Evolutionary conservation across 1,140 invertebrate species (phyloP), one percentile per base, ranked within the genome.

Genomic region (Bombus sibiricus): DNA sequence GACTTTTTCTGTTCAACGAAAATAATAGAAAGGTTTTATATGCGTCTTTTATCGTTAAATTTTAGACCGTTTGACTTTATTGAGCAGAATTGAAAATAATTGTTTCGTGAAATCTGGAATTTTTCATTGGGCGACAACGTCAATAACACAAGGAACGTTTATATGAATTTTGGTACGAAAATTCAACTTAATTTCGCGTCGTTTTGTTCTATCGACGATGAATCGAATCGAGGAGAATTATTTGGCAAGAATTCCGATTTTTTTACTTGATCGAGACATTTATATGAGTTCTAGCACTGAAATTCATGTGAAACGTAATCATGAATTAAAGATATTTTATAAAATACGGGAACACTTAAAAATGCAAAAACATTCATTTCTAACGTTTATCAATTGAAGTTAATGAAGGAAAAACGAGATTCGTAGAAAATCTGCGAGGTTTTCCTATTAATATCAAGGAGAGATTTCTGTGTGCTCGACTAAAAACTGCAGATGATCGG

Each of bases 401-500:
- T 53, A 75, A 74, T 34, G 15, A 47, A n/a, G 37, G 28, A 37
- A 72, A 13, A 32, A 32, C 2, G 13, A 72, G 34, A 72, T 81
- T 37, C 28, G 18, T 25, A n/a, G 13, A 57, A 64, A 64, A 66
- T 47, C 71, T 47, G 28, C 25, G 57, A 82, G 41, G 13, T 32
- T 57, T 39, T 22, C 37, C 37, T 28, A n/a, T 77, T 57, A 57
- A 53, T 37, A 39, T 57, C 15, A 28, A 68, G 34, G 10, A 59
- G 10, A 59, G 39, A 78, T 78, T 59, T 78, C 64, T 41, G 9
- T 15, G 25, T 28, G 28, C 64, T 9, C 12, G 34, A 41, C 28
- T 3, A 53, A 83, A 83, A 78, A 37, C 47, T 69, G 47, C 47
- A 69, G 76, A 78, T 69, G 74, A 83, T 83, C 82, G 74, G 13